Base-by-base conservation (phyloP, 2,888 invertebrate genomes). In the Papilio demoleus region DNA sequence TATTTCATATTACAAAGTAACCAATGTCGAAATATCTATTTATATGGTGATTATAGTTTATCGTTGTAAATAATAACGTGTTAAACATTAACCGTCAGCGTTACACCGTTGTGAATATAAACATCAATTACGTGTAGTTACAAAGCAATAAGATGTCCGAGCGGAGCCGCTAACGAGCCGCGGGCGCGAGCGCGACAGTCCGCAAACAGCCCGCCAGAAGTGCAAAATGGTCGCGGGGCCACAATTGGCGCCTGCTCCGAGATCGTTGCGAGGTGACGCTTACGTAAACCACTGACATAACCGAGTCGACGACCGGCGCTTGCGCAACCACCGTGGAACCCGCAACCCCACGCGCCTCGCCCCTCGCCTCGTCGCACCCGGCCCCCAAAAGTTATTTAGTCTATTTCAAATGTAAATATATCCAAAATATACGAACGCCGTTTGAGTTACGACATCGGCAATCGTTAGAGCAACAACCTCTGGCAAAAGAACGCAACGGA, bases 251-350 rank as follows among this genome's bases (percentile, higher is more conserved):
- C 82, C 82, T 84, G 88, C 81, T 79, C 85, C 82, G 87, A 86
- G 88, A 88, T 82, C 88, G 85, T 88, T 88, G 88, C 91, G 90
- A 90, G 88, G 88, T 87, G 88, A 87, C 82, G 85, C 83, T 92
- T 92, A 92, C 91, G 92, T 91, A 92, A 92, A 82, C 81, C 79
- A 81, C 90, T 92, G 92, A 92, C 90, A 92, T 92, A 92, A 92
- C 87, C 88, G 85, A 90, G 92, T 92, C 92, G 91, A 89, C 90
- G 92, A 92, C 92, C 92, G 91, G 77, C 80, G 84, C 83, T 92
- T 92, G 90, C 90, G 91, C 89, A 92, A 92, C 84, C 82, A 80
- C 77, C 77, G 80, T 84, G 86, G 80, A 88, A 88, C 89, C 88
- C 84, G 84, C 90, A 90, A 90, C 91, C 92, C 92, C 79, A 76